Percentiles rank a stretch among this genome's conserved stretches.
Evolutionary conservation across 2,888 invertebrate genomes (phyloP).

Genomic region (Xestia ashworthii): DNA sequence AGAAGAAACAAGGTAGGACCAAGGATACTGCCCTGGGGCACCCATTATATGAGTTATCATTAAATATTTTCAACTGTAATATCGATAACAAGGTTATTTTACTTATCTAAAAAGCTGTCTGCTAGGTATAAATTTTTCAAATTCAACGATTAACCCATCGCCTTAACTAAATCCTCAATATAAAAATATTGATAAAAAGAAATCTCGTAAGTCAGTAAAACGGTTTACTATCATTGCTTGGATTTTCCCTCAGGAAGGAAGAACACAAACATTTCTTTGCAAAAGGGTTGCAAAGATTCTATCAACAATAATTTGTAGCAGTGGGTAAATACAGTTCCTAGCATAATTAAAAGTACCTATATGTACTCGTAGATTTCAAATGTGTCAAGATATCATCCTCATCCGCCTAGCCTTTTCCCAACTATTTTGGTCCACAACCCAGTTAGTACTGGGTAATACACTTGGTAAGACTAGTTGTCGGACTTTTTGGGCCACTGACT

Average conservation of each 20-base stretch:
- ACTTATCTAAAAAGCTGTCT: not conserved
- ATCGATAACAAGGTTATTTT: conserved; percentile 13
- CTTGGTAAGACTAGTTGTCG: no score
- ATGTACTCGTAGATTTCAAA: not conserved
- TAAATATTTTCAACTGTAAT: conserved; percentile 7
- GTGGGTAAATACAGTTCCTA: not conserved
- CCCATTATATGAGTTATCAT: conserved; percentile 1
- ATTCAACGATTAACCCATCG: not conserved
- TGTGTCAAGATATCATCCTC: not conserved
- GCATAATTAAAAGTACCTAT: not conserved
- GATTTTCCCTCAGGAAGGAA: conserved; percentile 8
- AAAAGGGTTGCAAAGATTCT: not conserved
- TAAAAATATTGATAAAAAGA: conserved; percentile 18
- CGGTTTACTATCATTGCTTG: not conserved
- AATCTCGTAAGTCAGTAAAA: conserved; percentile 9
- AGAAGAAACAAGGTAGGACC: no score
- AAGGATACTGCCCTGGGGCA: no score
- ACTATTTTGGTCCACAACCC: no score
- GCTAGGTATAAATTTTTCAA: not conserved
- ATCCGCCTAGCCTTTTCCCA: no score
- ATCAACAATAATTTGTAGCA: not conserved
- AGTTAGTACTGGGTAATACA: no score
- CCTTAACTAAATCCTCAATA: conserved; percentile 10
- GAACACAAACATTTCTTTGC: not conserved
- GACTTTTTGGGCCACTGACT: no score